These are phyloP conservation scores for Cerastis leucographa DNA, from an alignment of 2,888 invertebrate genomes.

Conservation along the genomic window DNA sequence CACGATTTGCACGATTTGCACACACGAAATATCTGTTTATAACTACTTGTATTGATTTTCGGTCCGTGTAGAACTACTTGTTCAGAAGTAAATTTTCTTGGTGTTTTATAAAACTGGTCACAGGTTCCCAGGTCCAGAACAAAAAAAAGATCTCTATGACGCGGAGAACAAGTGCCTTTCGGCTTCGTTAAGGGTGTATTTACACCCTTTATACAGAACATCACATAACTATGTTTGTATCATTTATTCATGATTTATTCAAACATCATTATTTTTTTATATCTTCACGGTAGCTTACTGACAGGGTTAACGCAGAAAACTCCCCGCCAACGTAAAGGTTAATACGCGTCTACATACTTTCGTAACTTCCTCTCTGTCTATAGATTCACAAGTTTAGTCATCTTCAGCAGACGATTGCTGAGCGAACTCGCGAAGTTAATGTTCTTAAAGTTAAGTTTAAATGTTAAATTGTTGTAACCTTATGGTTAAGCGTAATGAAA, in stretches of 20 bases:
- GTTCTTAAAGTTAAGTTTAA: conserved; percentile 8
- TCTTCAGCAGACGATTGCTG: conserved; percentile 6
- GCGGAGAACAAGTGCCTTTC: no score
- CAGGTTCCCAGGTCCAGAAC: no score
- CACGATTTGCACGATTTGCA: neutral
- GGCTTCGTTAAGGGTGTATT: no score
- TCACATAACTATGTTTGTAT: neutral
- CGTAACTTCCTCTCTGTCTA: conserved; percentile 33
- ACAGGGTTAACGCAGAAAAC: conserved; percentile 5
- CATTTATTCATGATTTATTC: neutral
- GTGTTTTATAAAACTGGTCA: neutral
- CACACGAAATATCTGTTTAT: neutral
- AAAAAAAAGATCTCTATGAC: no score
- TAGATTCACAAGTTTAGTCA: conserved; percentile 21
- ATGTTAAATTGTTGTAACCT: neutral
- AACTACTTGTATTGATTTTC: conserved; percentile 12
- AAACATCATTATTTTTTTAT: neutral
- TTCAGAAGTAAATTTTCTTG: neutral
- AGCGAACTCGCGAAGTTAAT: conserved; percentile 27
- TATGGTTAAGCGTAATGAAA: neutral
- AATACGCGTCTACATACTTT: conserved; percentile 47
- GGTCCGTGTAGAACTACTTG: neutral
- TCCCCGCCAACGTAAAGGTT: conserved; percentile 22
- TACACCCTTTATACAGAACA: neutral
- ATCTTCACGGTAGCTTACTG: conserved; percentile 7